These are phyloP conservation scores for Helicoverpa armigera DNA, from an alignment of 1,140 invertebrate genomes.

Conservation along the genomic window DNA sequence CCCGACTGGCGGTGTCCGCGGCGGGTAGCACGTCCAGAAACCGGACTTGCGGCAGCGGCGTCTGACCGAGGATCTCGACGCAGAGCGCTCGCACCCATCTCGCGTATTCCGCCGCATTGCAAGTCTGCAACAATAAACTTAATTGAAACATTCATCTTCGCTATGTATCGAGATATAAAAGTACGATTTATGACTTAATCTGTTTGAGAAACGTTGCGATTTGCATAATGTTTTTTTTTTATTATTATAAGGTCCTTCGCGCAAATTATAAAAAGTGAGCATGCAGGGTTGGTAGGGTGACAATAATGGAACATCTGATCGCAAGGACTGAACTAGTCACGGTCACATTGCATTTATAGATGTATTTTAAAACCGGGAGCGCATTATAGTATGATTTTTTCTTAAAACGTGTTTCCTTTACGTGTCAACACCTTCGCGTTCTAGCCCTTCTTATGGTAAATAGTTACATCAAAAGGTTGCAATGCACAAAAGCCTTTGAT, in stretches of 20 bases:
- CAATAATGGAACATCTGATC: constrained; percentile 59
- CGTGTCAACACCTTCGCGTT: constrained; percentile 83
- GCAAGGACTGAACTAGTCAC: constrained; percentile 54
- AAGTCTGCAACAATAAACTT: constrained; percentile 79
- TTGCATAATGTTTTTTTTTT: constrained; percentile 32
- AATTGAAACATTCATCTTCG: constrained; percentile 47
- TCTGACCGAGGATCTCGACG: constrained; percentile 82
- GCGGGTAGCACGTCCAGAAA: constrained; percentile 81
- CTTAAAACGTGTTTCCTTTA: constrained; percentile 78
- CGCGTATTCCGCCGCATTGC: constrained; percentile 82
- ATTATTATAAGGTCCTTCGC: neutral
- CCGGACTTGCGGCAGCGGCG: constrained; percentile 80
- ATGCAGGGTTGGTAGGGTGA: constrained; percentile 44
- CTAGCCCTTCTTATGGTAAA: constrained; percentile 84
- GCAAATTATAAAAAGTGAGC: constrained; percentile 35
- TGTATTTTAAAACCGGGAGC: constrained; percentile 17
- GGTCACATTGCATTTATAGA: constrained; percentile 51
- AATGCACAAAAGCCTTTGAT: constrained; percentile 78
- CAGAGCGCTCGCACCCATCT: constrained; percentile 82
- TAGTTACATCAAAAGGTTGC: constrained; percentile 77
- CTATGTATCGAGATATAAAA: neutral
- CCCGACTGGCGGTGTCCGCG: constrained; percentile 72
- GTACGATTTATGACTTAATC: constrained; percentile 48
- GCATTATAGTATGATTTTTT: constrained; percentile 50
- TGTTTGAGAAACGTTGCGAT: constrained; percentile 36